Base-by-base conservation (phyloP, 1,140 invertebrate genomes). In the Cydia fagiglandana region DNA sequence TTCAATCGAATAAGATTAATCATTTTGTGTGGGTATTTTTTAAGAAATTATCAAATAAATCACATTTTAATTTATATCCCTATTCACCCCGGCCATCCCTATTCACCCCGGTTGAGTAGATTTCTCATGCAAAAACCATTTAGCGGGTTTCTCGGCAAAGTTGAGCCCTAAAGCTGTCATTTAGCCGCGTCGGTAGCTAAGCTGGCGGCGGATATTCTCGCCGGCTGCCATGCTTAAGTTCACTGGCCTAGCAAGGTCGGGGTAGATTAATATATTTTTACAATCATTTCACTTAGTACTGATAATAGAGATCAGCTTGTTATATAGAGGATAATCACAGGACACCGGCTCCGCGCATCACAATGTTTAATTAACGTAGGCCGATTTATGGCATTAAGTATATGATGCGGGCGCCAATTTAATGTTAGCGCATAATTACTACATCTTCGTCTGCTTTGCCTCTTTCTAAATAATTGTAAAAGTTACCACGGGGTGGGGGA, bases 141-240 rank as follows among this genome's bases (percentile, higher is more conserved):
- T 61, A 61, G 56, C 56, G 20, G 7, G 53, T 61, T 24, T 61
- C 56, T 61, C 56, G 20, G 56, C 20, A 61, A 61, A 70, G 66
- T 20, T 38, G 28, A 38, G 66, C 66, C 17, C 66, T 70, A 70
- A 70, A 70, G 30, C 66, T 12, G 66, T 70, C 30, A 70, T 38
- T 70, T 38, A 38, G 34, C 6, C 66, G 66, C 66, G 66, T 70
- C 66, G 66, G 28, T 70, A 45, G 15, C 66, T 70, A 41, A 70
- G 66, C 24, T 41, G 66, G 66, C 66, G 45, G 34, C 66, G 66
- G 66, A 70, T 70, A 70, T 70, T 70, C 66, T 70, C 66, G 66
- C 45, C 34, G 64, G 64, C 28, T 68, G 66, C 66, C 66, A 70
- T 38, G 66, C 45, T 70, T 38, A 68, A 70, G 80, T 78, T 81